Evolutionary conservation across 2,888 invertebrate genomes (phyloP).

Genomic region (Artemia sinica): DNA sequence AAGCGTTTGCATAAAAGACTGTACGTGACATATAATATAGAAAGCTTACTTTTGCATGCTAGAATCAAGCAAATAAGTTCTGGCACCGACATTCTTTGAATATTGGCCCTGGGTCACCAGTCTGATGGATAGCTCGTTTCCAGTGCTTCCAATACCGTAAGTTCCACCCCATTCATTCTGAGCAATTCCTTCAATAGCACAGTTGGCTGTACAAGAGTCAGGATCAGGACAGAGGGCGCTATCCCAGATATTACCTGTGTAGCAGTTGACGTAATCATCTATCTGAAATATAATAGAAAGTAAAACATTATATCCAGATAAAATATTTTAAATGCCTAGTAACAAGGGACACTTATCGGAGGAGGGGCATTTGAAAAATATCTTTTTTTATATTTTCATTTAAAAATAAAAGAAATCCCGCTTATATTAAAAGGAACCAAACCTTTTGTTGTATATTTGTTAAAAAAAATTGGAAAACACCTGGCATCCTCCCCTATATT

Average conservation of each 20-base stretch:
- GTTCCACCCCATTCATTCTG: constrained; percentile 22
- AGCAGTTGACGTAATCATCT: constrained; percentile 22
- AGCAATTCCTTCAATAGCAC: constrained; percentile 23
- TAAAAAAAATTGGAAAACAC: too few species aligned
- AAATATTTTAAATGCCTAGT: too few species aligned
- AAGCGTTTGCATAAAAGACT: too few species aligned
- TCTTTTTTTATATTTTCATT: too few species aligned
- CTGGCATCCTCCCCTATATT: too few species aligned
- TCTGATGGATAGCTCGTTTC: constrained; percentile 19
- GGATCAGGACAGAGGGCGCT: constrained; percentile 21
- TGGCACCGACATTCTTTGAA: constrained; percentile 24
- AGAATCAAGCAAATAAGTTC: constrained; percentile 24
- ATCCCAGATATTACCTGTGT: constrained; percentile 23
- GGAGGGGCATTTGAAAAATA: too few species aligned
- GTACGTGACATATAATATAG: too few species aligned
- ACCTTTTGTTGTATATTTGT: too few species aligned
- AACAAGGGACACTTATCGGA: too few species aligned
- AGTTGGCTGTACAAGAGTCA: constrained; percentile 23
- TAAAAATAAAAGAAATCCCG: too few species aligned
- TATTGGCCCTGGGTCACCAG: constrained; percentile 24
- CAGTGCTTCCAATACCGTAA: constrained; percentile 20
- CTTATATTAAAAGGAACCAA: too few species aligned
- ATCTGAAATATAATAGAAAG: constrained; percentile 3
- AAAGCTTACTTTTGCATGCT: constrained; percentile 17
- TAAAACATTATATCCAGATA: too few species aligned